phyloP scores from a whole-genome alignment of 1,140 invertebrate genomes.

The Oppia nitens region DNA sequence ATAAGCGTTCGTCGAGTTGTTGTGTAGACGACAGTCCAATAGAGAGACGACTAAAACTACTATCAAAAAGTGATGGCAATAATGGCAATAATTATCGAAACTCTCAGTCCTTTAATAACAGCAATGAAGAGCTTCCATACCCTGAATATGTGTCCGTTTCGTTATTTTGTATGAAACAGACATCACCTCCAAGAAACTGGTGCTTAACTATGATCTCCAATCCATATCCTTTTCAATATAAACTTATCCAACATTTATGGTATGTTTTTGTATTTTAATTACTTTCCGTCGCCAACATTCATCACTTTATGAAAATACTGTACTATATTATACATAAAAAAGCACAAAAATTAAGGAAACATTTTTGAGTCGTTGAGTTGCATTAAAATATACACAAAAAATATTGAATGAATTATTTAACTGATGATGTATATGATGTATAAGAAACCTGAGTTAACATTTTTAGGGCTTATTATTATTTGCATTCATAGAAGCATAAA shows the following conservation, averaged over 20 bases:
- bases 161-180: conserved; percentile 67
- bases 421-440: too few relatives aligned
- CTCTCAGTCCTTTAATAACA: not conserved
- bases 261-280: not conserved
- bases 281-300: too few relatives aligned
- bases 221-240: conserved; percentile 84
- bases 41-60: not conserved
- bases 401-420: too few relatives aligned
- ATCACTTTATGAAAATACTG: not conserved
- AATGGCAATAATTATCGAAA: not conserved
- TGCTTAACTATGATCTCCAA: conserved; percentile 88
- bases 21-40: not conserved
- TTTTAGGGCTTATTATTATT: not conserved
- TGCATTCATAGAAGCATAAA: not conserved
- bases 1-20: not conserved
- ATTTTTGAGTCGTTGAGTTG: too few relatives aligned
- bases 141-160: conserved; percentile 60
- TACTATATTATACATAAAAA: too few relatives aligned
- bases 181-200: conserved; percentile 64
- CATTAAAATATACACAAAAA: too few relatives aligned
- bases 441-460: not conserved
- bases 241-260: not conserved
- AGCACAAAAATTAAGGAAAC: too few relatives aligned
- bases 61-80: not conserved
- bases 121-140: conserved; percentile 46